Evolutionary conservation across 2,113 vertebrate species (phyloP), one percentile per base, ranked within the genome.

Genomic region (Petaurus breviceps): DNA sequence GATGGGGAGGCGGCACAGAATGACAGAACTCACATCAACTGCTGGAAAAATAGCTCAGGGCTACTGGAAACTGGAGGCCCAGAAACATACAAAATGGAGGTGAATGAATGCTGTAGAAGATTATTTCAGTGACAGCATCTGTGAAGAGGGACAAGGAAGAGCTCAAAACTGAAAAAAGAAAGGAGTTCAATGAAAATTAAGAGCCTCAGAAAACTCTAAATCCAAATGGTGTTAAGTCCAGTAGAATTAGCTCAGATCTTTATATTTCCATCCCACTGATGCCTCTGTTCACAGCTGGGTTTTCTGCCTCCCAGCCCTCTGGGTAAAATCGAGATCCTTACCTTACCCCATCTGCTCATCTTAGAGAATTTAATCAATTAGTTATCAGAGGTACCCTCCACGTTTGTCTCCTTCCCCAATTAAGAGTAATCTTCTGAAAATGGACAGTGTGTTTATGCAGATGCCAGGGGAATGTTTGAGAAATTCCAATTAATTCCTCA

Each of bases 401-500:
- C 91, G n/a, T 94, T 91, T 96, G 93, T 43, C 92, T 90, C 90
- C 92, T 96, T 92, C 93, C 90, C 94, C 50, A 0, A 94, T 96
- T 97, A 97, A 92, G 96, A 95, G 96, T 94, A 95, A 97, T 96
- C 95, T 96, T 91, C 91, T 50, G 91, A 91, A 92, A 91, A 96
- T 93, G 92, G 97, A 92, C 89, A 95, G 46, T 90, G 68, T 68
- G 51, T 55, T 90, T 84, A 31, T 3, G 8, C 49, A 61, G 92
- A 37, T 3, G 77, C 94, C 46, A 1, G 93, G 91, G 16, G 31
- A 8, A 77, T 19, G 31, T 89, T 92, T 91, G 93, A 94, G 89
- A 93, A 98, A 98, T 96, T 97, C 43, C 96, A 95, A 96, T 96
- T 97, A 94, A 96, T 95, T 94, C 94, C 91, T 95, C 94, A 93